phyloP scores from a whole-genome alignment of 2,888 invertebrate species.

The Notocelia uddmanniana region DNA sequence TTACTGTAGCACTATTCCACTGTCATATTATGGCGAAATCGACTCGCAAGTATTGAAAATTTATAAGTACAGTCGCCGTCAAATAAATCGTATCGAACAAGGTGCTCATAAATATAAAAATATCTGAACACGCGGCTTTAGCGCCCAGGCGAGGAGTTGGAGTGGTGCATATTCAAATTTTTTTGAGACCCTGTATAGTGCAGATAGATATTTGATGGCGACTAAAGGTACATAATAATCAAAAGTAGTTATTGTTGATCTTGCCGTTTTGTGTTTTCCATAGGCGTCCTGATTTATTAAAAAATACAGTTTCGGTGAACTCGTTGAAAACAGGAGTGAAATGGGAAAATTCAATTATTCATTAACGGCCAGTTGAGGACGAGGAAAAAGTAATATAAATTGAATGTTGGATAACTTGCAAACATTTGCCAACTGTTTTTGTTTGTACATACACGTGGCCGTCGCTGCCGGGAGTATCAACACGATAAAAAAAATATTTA shows the following conservation, averaged over 20 bases:
- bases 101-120: no score
- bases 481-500: neutral
- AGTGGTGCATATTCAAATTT: no score
- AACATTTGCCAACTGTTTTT: slow-evolving; percentile 14
- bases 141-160: no score
- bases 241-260: neutral
- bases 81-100: no score
- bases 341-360: neutral
- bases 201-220: no score
- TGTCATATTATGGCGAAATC: slow-evolving; percentile 32
- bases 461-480: neutral
- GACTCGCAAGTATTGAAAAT: neutral
- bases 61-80: no score
- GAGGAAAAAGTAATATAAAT: slow-evolving; percentile 6
- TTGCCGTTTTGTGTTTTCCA: neutral
- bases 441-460: slow-evolving; percentile 3
- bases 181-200: no score
- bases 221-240: no score
- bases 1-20: slow-evolving; percentile 25
- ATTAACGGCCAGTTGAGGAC: neutral
- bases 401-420: slow-evolving; percentile 18
- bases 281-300: neutral
- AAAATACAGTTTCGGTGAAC: neutral
- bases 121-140: no score
- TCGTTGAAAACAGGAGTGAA: neutral